phyloP scores from a whole-genome alignment of 2,888 invertebrate genomes.

The Phortica okadai region DNA sequence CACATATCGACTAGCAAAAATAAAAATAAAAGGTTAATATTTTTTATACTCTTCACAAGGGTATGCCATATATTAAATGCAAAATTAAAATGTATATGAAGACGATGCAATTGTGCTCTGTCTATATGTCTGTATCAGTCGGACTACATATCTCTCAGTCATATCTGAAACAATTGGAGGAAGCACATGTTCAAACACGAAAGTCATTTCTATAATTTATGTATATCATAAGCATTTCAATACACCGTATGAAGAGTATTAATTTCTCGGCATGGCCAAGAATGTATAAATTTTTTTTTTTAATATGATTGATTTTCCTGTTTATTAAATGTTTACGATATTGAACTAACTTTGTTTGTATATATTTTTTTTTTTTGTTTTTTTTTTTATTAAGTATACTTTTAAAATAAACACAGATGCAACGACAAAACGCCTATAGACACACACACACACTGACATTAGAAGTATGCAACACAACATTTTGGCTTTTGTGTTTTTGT shows the following conservation, averaged over 20 bases:
- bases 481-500: background rate
- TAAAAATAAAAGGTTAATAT: background rate
- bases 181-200: too few species aligned
- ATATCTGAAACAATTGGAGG: too few species aligned
- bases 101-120: too few species aligned
- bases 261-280: too few species aligned
- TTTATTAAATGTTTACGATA: constrained; percentile 3
- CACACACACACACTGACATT: constrained; percentile 22
- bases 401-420: constrained; percentile 10
- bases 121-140: too few species aligned
- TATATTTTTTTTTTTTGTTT: constrained; percentile 47
- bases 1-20: constrained; percentile 37
- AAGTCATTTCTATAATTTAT: too few species aligned
- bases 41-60: too few species aligned
- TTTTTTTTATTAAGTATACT: constrained; percentile 47
- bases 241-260: too few species aligned
- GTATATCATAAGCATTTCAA: too few species aligned
- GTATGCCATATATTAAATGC: too few species aligned
- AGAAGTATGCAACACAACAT: constrained; percentile 20
- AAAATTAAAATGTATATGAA: too few species aligned
- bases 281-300: background rate
- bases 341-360: constrained; percentile 42
- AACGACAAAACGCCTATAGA: constrained; percentile 26
- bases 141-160: too few species aligned
- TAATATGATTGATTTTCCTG: constrained; percentile 35